These are phyloP conservation scores for Formica aserva DNA, from an alignment of 2,888 invertebrate species.

Conservation along the genomic window DNA sequence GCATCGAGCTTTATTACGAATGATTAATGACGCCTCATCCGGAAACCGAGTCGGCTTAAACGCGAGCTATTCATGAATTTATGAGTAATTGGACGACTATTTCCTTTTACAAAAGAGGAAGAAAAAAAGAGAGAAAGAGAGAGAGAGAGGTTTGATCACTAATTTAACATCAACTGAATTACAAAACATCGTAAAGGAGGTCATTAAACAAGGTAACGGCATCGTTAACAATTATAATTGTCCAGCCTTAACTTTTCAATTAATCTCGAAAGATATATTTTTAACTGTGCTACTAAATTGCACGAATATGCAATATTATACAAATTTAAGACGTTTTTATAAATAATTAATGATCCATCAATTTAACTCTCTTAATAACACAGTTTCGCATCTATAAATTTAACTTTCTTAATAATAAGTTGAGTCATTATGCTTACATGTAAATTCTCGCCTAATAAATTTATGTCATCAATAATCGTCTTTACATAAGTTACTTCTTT, in stretches of 20 bases:
- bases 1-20: constrained; percentile 33
- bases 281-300: not conserved
- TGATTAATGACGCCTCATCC: constrained; percentile 50
- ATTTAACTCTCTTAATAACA: not conserved
- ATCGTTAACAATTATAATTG: constrained; percentile 15
- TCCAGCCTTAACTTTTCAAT: not conserved
- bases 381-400: not conserved
- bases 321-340: not conserved
- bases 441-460: not conserved
- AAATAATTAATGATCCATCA: not conserved
- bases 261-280: constrained; percentile 9
- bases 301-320: not conserved
- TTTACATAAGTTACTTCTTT: not conserved
- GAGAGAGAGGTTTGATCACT: not conserved
- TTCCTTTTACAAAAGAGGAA: constrained; percentile 32
- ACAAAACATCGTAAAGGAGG: not conserved
- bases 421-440: not conserved
- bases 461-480: not conserved
- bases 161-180: constrained; percentile 16
- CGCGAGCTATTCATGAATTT: constrained; percentile 28
- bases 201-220: not conserved
- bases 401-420: not conserved
- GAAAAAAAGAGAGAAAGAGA: too few species aligned
- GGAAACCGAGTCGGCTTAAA: constrained; percentile 46
- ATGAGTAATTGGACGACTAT: constrained; percentile 13